Evolutionary conservation across 2,797 vertebrate genomes (phyloP).

Genomic region (Dryobates pubescens): DNA sequence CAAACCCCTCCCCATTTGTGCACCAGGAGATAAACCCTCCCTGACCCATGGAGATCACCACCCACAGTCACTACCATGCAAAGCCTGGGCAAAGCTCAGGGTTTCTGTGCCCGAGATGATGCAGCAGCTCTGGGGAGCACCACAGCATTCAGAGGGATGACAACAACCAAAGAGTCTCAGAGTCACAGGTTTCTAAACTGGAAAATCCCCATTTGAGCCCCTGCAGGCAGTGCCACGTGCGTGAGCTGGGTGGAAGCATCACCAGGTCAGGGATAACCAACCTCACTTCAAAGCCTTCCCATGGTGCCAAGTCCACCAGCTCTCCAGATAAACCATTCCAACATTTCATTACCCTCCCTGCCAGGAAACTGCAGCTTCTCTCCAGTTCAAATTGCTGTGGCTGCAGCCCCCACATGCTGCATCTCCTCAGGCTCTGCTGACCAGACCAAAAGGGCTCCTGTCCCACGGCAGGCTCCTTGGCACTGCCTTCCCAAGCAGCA

Average conservation of each 20-base stretch:
- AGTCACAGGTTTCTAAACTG: background rate
- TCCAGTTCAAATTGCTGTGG: background rate
- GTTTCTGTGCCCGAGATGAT: accelerated
- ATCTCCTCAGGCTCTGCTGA: background rate
- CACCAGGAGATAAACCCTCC: background rate
- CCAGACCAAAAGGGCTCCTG: background rate
- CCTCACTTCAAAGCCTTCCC: background rate
- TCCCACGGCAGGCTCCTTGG: accelerated
- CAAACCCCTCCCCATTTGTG: background rate
- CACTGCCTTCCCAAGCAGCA: background rate
- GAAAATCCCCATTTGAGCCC: background rate
- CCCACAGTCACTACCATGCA: background rate
- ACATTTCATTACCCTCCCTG: background rate
- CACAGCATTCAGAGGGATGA: background rate
- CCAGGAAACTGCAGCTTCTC: background rate
- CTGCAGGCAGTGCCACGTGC: accelerated
- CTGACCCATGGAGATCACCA: background rate
- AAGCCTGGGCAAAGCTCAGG: background rate
- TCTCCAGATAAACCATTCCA: background rate
- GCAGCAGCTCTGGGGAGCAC: background rate
- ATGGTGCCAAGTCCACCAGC: background rate
- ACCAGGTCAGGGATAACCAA: background rate
- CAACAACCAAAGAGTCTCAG: background rate
- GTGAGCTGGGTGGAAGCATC: background rate
- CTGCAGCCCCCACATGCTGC: accelerated